Base-by-base conservation (phyloP, 64 coral and sea anemone species). In the Montipora efflorescens region DNA sequence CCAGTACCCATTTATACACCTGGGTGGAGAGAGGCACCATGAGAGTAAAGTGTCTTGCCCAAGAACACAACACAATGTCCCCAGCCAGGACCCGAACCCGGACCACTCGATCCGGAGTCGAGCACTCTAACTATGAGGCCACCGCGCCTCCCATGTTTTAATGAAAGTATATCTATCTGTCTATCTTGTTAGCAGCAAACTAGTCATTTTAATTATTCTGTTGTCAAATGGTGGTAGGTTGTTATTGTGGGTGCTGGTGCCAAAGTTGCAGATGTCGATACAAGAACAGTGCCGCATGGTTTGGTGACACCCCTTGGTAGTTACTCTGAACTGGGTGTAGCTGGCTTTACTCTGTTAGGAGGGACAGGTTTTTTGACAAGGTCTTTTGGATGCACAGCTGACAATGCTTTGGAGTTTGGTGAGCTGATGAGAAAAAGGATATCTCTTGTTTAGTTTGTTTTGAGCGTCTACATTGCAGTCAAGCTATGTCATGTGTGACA, bases 351-450 rank as follows among this genome's bases (percentile, higher is more conserved):
- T 1, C 58, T 97, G 5, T 8, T 91, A 4, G 95, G 92, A 28
- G 95, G 95, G 22, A 80, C 45, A 59, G 92, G 95, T 45, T 97
- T 97, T 21, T 75, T 97, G 7, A 83, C 88, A 48, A 93, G 91
- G 59, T 45, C 77, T 23, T 94, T 88, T 94, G 95, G 95, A 7
- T 79, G 59, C 25, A 82, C 95, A 53, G 91, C 82, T 50, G 95
- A 94, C 75, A 97, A 91, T 78, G 88, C 81, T 10, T 59, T 94
- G 72, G 89, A 97, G 48, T 91, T 91, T 94, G 95, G 95, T 97
- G 70, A 87, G 93, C 48, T 50, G 61, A 46, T 18, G 46, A 16
- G 16, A 3, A 58, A 87, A 64, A 58, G 10, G 14, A 87, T 46
- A 71, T 72, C 16, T 0, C 61, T 67, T 79, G 53, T 44, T 57